phyloP scores from a whole-genome alignment of 1,140 invertebrate species.

The Eumaeus atala region DNA sequence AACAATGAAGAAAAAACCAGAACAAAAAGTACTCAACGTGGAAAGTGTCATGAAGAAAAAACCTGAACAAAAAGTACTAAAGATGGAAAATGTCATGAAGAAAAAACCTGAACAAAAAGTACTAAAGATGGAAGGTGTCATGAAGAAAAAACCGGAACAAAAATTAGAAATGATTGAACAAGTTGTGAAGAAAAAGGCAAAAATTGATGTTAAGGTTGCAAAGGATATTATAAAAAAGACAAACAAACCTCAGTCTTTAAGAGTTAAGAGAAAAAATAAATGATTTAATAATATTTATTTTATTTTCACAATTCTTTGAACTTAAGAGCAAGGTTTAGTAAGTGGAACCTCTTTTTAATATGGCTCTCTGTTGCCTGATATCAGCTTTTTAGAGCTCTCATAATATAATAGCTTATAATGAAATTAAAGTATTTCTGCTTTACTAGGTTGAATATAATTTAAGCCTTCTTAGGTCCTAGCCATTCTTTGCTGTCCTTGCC shows the following conservation, averaged over 20 bases:
- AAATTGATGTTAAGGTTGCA: constrained; percentile 28
- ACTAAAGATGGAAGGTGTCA: too few species aligned
- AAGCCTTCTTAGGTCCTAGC: too few species aligned
- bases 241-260: constrained; percentile 39
- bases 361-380: too few species aligned
- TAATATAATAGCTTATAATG: too few species aligned
- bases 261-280: constrained; percentile 53
- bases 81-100: background rate
- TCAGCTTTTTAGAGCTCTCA: too few species aligned
- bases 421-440: too few species aligned
- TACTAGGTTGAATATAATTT: too few species aligned
- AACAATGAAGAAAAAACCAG: constrained; percentile 17
- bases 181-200: constrained; percentile 28
- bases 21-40: constrained; percentile 9
- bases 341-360: too few species aligned
- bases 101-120: constrained; percentile 12
- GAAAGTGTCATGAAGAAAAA: constrained; percentile 21
- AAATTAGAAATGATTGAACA: constrained; percentile 26
- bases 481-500: too few species aligned
- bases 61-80: constrained; percentile 5
- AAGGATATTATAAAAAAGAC: constrained; percentile 46
- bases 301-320: too few species aligned
- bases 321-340: too few species aligned
- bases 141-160: too few species aligned
- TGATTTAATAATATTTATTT: constrained; percentile 12